Evolutionary conservation across 2,888 invertebrate genomes (phyloP).

Genomic region (Trachelus stipa): DNA sequence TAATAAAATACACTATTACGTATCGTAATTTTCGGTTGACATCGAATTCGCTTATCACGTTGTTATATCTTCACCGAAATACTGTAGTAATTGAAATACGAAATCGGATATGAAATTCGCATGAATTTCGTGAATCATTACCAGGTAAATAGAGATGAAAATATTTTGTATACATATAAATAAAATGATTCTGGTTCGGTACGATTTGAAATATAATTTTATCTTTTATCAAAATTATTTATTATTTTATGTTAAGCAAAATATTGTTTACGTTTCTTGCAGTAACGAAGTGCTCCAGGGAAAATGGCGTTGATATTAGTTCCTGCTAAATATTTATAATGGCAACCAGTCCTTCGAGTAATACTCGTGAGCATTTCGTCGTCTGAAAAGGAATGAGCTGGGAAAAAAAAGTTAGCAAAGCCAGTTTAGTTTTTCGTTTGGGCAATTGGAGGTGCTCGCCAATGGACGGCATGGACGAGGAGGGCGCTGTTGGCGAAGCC

Average conservation of each 20-base stretch:
- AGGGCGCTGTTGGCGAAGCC: background rate
- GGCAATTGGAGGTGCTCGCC: background rate
- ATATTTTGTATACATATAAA: too few relatives aligned
- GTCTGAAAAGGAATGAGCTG: background rate
- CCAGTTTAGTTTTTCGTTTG: background rate
- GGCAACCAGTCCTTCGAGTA: background rate
- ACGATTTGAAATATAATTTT: background rate
- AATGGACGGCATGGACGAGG: background rate
- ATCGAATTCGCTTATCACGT: background rate
- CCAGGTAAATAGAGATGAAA: background rate
- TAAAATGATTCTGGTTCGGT: too few relatives aligned
- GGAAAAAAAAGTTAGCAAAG: background rate
- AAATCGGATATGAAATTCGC: slow-evolving; percentile 27
- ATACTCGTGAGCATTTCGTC: background rate
- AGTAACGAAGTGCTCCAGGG: background rate
- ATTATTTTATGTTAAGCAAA: background rate
- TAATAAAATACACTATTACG: background rate
- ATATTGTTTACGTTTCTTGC: background rate
- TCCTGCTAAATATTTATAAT: background rate
- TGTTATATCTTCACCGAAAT: background rate
- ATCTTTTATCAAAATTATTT: background rate
- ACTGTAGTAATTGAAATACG: slow-evolving; percentile 15
- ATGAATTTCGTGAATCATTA: slow-evolving; percentile 29
- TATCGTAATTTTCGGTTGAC: background rate
- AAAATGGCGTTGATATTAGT: background rate